Evolutionary conservation across 1,140 invertebrate genomes (phyloP).

Genomic region (Gryllus bimaculatus): DNA sequence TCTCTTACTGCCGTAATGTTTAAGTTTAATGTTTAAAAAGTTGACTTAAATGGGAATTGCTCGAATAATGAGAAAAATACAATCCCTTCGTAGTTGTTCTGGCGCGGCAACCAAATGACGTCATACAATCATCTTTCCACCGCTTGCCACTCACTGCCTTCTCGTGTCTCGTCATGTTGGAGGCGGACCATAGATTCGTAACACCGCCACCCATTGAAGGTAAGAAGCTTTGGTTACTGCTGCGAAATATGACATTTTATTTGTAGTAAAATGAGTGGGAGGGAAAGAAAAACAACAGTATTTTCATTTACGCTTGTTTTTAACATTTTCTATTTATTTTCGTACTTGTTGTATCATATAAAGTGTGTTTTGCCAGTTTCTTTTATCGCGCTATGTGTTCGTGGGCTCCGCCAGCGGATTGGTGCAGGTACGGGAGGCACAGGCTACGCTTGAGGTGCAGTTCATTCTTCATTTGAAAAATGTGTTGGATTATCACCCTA

Average conservation of each 20-base stretch:
- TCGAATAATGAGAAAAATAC: no score
- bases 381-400: constrained; percentile 6
- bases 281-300: not conserved
- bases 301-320: not conserved
- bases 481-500: not conserved
- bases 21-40: no score
- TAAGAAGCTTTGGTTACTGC: constrained; percentile 9
- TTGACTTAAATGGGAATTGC: no score
- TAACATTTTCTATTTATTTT: not conserved
- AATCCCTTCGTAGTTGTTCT: not conserved
- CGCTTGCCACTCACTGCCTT: constrained; percentile 10
- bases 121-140: not conserved
- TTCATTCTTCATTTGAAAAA: not conserved
- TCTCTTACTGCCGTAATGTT: no score
- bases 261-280: not conserved
- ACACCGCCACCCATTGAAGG: constrained; percentile 18
- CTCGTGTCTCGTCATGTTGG: constrained; percentile 2
- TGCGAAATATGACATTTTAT: not conserved
- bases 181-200: constrained; percentile 9
- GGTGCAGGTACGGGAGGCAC: not conserved
- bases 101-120: constrained; percentile 10
- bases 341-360: not conserved
- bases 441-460: not conserved
- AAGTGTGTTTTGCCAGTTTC: not conserved
- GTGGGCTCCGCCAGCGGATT: not conserved